A percentile compares a stretch with the other conserved stretches of the same genome.
phyloP scores from a whole-genome alignment of 2,797 vertebrate species.

The Dermochelys coriacea region DNA sequence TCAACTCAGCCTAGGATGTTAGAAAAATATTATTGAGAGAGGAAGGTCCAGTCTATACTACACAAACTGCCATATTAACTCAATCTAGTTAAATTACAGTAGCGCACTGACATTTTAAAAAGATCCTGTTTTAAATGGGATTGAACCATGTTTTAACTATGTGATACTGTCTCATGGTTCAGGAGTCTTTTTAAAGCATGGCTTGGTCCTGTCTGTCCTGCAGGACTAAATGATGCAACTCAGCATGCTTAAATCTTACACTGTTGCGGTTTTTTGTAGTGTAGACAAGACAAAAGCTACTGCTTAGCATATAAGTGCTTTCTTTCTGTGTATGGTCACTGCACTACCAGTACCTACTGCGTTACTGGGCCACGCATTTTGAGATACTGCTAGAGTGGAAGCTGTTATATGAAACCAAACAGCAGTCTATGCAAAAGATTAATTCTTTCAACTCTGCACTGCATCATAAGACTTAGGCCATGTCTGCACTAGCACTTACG shows the following conservation, averaged over 20 bases:
- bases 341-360: neutral
- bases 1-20: too few species aligned
- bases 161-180: neutral
- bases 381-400: slow-evolving; percentile 11
- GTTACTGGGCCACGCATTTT: slow-evolving; percentile 10
- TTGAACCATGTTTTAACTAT: neutral
- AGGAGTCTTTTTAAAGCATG: neutral
- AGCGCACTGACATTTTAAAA: neutral
- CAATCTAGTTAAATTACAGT: neutral
- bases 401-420: neutral
- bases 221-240: neutral
- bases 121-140: neutral
- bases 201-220: neutral
- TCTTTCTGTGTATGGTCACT: neutral
- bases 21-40: too few species aligned
- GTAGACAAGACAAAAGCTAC: neutral
- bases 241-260: neutral
- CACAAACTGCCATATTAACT: neutral
- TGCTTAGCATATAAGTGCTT: neutral
- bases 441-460: slow-evolving; percentile 4
- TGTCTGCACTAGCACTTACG: too few species aligned
- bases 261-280: neutral
- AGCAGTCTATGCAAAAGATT: neutral
- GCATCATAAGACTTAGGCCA: slow-evolving; percentile 2
- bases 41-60: neutral